Conservation (phyloP, 2,888 invertebrate species). For the Rotaria magnacalcarata region DNA sequence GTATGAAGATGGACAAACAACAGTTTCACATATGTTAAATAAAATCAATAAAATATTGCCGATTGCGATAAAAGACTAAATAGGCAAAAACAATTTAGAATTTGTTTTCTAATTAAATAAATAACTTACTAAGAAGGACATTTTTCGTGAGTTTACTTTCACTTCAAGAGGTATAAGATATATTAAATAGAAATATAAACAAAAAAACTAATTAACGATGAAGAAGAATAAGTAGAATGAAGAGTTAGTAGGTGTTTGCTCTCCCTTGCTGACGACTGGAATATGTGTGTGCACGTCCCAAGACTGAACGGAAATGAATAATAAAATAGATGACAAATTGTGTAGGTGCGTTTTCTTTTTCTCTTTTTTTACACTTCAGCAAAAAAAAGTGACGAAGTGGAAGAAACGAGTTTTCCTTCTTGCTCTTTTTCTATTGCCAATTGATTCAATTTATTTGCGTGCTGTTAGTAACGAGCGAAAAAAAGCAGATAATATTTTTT, state of each 20-base stretch:
- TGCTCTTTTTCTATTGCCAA: not conserved
- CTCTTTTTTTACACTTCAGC: not conserved
- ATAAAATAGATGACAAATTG: not conserved
- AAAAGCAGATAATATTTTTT: not conserved
- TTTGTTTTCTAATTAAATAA: not conserved
- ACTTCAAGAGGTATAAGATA: not conserved
- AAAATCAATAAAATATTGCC: not conserved
- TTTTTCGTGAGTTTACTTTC: not conserved
- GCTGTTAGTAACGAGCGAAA: not conserved
- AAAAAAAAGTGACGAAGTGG: not conserved
- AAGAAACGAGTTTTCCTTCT: not conserved
- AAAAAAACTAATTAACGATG: not conserved
- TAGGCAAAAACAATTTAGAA: not conserved
- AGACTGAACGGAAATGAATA: constrained; percentile 20
- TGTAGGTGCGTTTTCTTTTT: not conserved
- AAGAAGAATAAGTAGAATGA: not conserved
- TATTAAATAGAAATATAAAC: not conserved
- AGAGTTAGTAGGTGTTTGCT: not conserved
- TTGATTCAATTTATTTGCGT: not conserved
- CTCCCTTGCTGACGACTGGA: not conserved
- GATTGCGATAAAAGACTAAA: not conserved
- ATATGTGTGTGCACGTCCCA: not conserved
- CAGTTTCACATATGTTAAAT: not conserved
- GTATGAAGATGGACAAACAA: constrained; percentile 36
- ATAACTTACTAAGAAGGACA: not conserved